phyloP scores from a whole-genome alignment of 2,797 vertebrate species.

The Tarsius wallacei region DNA sequence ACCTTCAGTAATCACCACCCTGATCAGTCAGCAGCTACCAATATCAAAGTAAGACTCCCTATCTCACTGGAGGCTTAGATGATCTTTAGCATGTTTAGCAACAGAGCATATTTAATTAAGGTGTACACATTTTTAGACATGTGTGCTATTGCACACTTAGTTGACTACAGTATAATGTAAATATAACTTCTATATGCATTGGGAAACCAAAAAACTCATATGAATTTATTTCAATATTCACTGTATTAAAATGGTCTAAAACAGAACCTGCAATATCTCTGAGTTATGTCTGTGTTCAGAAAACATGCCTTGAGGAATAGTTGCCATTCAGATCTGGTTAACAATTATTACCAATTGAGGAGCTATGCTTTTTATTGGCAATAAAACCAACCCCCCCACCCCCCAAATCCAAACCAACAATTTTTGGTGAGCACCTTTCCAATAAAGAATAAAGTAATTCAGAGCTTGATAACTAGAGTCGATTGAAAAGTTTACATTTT shows the following conservation, averaged over 20 bases:
- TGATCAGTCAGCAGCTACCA: too few species aligned
- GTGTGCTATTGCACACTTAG: background rate
- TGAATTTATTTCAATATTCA: background rate
- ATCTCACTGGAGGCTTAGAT: background rate
- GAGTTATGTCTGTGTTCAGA: background rate
- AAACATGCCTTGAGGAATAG: slow-evolving; percentile 5
- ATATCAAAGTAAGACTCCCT: too few species aligned
- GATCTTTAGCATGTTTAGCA: background rate
- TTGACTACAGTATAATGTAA: background rate
- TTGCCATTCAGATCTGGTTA: slow-evolving; percentile 35
- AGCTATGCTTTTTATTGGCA: background rate
- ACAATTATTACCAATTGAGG: background rate
- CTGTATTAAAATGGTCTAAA: background rate
- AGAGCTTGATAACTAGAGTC: background rate
- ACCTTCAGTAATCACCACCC: too few species aligned
- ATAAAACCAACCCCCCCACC: too few species aligned
- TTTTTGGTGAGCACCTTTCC: background rate
- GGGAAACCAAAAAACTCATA: background rate
- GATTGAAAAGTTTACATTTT: slow-evolving; percentile 9
- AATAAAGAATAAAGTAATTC: slow-evolving; percentile 51
- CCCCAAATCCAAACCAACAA: too few species aligned
- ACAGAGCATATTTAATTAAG: background rate
- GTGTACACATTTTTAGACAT: background rate
- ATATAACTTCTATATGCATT: background rate
- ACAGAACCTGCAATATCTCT: background rate